phyloP scores from a whole-genome alignment of 2,888 invertebrate species.

The Tetropium fuscum region DNA sequence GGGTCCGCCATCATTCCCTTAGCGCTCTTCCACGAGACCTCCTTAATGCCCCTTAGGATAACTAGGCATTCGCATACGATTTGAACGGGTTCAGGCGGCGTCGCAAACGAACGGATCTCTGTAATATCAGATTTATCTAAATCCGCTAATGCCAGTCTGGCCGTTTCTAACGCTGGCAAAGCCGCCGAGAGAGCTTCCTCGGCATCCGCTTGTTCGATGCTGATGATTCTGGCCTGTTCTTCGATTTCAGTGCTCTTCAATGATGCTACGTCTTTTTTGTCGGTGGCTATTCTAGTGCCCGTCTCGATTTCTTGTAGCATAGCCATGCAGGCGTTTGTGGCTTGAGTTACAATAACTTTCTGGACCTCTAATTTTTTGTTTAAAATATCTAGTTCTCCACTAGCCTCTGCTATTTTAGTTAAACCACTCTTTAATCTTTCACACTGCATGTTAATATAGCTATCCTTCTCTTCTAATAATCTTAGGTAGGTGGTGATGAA shows the following conservation, averaged over 20 bases:
- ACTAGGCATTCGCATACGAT: slow-evolving; percentile 91
- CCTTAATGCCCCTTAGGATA: slow-evolving; percentile 84
- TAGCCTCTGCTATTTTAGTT: slow-evolving; percentile 89
- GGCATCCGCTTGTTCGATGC: slow-evolving; percentile 86
- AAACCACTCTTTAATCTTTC: slow-evolving; percentile 78
- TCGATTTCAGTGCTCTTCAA: slow-evolving; percentile 86
- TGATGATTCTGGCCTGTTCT: slow-evolving; percentile 82
- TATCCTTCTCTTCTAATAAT: slow-evolving; percentile 79
- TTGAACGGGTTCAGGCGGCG: slow-evolving; percentile 91
- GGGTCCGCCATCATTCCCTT: slow-evolving; percentile 95
- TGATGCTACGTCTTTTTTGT: slow-evolving; percentile 84
- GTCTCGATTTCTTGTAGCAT: slow-evolving; percentile 81
- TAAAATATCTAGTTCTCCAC: slow-evolving; percentile 81
- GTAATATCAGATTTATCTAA: slow-evolving; percentile 92
- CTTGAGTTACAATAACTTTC: slow-evolving; percentile 84
- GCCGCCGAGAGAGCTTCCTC: slow-evolving; percentile 84
- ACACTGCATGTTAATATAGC: slow-evolving; percentile 74
- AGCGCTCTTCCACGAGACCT: slow-evolving; percentile 91
- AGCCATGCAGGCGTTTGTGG: slow-evolving; percentile 84
- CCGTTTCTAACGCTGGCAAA: slow-evolving; percentile 86
- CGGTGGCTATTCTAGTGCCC: slow-evolving; percentile 78
- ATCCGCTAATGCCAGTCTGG: slow-evolving; percentile 82
- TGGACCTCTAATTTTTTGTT: slow-evolving; percentile 86
- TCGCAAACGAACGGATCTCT: slow-evolving; percentile 92
- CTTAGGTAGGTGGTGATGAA: slow-evolving; percentile 83